phyloP scores from a whole-genome alignment of 2,888 invertebrate species.

The Tyria jacobaeae region DNA sequence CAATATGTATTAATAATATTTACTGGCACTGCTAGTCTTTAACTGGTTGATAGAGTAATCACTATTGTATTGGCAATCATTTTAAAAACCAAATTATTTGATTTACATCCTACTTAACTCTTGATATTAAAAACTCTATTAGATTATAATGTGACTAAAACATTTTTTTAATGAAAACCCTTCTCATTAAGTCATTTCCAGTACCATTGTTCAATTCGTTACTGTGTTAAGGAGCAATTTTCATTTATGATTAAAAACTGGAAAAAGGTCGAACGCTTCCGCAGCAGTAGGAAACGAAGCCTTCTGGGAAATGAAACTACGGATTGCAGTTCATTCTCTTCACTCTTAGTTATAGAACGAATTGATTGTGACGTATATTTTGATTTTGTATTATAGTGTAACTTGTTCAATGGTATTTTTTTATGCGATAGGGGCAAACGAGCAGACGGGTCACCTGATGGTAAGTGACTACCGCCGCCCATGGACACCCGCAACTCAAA shows the following conservation, averaged over 20 bases:
- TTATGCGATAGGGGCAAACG: no score
- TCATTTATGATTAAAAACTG: conserved; percentile 73
- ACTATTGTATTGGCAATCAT: no score
- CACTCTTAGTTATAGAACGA: conserved; percentile 53
- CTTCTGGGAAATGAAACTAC: conserved; percentile 68
- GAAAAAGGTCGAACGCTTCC: conserved; percentile 67
- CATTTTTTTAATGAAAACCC: conserved; percentile 2
- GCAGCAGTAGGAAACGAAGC: conserved; percentile 65
- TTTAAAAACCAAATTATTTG: no score
- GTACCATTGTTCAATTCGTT: conserved; percentile 13
- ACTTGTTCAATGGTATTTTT: not conserved
- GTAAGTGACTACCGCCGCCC: no score
- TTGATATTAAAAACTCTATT: not conserved
- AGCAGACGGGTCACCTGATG: no score
- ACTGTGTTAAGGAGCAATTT: conserved; percentile 58
- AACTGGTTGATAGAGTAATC: no score
- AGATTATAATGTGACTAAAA: not conserved
- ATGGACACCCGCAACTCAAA: no score
- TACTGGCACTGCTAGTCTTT: no score
- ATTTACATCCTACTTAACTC: not conserved
- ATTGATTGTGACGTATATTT: conserved; percentile 56
- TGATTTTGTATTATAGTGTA: conserved; percentile 17
- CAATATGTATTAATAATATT: no score
- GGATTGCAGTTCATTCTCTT: conserved; percentile 50
- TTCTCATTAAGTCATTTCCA: conserved; percentile 3